A percentile compares a stretch with the other conserved stretches of the same genome.
phyloP scores from a whole-genome alignment of 2,797 vertebrate genomes.

The Perodicticus potto region DNA sequence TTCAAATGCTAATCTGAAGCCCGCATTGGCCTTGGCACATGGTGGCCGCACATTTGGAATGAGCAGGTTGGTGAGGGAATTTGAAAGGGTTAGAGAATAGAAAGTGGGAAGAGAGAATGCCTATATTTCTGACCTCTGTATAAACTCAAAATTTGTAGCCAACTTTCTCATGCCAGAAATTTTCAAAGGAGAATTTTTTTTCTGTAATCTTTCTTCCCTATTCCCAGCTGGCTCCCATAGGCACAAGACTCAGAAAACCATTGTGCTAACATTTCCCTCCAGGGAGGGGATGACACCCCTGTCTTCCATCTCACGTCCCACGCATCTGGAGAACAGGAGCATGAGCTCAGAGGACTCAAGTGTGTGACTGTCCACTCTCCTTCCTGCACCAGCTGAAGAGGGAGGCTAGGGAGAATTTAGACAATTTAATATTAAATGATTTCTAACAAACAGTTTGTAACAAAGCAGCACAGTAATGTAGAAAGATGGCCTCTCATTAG shows the following conservation, averaged over 20 bases:
- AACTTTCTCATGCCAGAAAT: not conserved
- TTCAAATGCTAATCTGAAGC: not conserved
- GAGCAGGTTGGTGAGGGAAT: not conserved
- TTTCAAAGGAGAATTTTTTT: not conserved
- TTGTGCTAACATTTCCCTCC: not conserved
- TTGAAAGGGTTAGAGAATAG: not conserved
- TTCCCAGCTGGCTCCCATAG: not conserved
- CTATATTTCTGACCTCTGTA: not conserved
- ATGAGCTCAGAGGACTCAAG: rapidly evolving
- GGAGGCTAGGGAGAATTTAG: not conserved
- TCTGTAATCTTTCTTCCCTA: not conserved
- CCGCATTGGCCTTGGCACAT: not conserved
- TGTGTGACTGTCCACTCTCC: rapidly evolving
- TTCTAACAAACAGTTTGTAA: not conserved
- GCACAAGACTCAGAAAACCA: not conserved
- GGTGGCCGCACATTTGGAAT: not conserved
- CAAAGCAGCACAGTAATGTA: not conserved
- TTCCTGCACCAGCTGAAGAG: not conserved
- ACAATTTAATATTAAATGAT: not conserved
- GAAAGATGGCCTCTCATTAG: not conserved
- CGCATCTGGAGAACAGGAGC: not conserved
- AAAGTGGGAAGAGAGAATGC: not conserved
- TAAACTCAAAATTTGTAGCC: not conserved
- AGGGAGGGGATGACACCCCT: not conserved
- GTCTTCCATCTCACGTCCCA: not conserved